Evolutionary conservation across 2,888 invertebrate species (phyloP).

Genomic region (Microplitis deprimator): DNA sequence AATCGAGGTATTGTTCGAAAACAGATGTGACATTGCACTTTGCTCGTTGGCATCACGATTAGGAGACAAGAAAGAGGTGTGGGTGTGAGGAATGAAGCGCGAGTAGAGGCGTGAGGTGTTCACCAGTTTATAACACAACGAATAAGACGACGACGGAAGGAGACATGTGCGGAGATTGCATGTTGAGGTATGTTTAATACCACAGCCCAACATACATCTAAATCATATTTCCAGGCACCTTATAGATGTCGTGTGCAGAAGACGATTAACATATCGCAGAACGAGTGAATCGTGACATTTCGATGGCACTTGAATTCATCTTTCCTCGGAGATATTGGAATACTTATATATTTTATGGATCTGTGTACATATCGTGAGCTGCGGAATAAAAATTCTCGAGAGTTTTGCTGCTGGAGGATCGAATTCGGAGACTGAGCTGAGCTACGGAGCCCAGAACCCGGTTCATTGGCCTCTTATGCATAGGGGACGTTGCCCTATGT

Average conservation of each 20-base stretch:
- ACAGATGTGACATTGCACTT: constrained; percentile 51
- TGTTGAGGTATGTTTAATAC: background rate
- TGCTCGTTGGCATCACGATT: constrained; percentile 29
- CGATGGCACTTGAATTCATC: constrained; percentile 29
- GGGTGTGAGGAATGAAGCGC: background rate
- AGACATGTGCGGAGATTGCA: background rate
- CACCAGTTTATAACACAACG: background rate
- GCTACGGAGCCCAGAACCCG: no score
- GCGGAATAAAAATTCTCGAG: no score
- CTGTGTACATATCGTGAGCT: background rate
- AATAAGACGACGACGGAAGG: background rate
- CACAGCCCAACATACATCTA: constrained; percentile 1
- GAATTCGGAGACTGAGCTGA: no score
- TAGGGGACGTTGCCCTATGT: background rate
- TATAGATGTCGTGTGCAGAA: constrained; percentile 30
- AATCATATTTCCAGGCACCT: constrained; percentile 14
- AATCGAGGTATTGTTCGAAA: constrained; percentile 40
- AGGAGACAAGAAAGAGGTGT: background rate
- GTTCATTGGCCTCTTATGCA: no score
- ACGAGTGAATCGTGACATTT: constrained; percentile 23
- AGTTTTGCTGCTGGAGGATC: no score
- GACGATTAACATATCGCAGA: constrained; percentile 37
- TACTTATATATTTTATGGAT: background rate
- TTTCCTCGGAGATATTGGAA: constrained; percentile 20
- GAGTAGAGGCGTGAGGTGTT: background rate